phyloP scores from a whole-genome alignment of 2,113 vertebrate genomes.

The Calyptomena viridis region DNA sequence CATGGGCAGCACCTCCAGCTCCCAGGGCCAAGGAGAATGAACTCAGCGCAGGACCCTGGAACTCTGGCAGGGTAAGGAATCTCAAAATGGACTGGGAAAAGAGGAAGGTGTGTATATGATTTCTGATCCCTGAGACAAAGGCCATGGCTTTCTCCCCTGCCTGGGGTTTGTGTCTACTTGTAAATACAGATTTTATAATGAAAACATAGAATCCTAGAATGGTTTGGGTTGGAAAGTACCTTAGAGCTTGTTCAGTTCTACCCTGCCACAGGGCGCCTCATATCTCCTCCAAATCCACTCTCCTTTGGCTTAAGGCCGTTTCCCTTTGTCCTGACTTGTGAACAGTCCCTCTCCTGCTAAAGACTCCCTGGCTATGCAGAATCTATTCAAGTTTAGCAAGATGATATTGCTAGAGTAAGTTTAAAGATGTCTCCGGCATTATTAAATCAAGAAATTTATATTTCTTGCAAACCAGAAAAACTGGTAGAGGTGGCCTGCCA shows the following conservation, averaged over 20 bases:
- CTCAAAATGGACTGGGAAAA: neutral
- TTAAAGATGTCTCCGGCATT: neutral
- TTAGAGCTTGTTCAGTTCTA: neutral
- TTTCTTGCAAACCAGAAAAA: neutral
- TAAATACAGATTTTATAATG: neutral
- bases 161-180: neutral
- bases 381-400: neutral
- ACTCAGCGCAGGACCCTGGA: constrained; percentile 83
- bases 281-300: neutral
- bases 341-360: neutral
- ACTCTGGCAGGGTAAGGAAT: constrained; percentile 79
- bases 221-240: neutral
- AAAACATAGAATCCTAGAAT: neutral
- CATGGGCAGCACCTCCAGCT: constrained; percentile 83
- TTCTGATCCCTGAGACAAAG: neutral
- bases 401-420: neutral
- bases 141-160: neutral
- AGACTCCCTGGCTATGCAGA: rapidly evolving
- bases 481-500: neutral
- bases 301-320: neutral
- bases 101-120: neutral
- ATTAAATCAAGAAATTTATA: neutral
- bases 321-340: neutral
- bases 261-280: neutral
- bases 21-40: constrained; percentile 90